Evolutionary conservation across 2,113 vertebrate species (phyloP).

Genomic region (Pygoscelis adeliae): DNA sequence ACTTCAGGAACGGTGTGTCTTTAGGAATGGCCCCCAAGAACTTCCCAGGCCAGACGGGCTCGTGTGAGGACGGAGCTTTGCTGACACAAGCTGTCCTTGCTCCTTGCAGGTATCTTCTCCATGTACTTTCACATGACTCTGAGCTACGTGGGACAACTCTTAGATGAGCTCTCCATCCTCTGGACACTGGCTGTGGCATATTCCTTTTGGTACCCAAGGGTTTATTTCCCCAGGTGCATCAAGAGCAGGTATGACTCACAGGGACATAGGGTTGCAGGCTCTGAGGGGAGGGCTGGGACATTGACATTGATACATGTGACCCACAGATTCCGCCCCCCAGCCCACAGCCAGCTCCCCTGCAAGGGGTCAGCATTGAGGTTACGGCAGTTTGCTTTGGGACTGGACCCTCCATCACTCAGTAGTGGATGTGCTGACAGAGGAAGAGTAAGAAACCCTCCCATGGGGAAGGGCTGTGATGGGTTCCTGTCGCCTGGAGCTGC

Average conservation of each 20-base stretch:
- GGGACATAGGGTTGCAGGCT: not conserved
- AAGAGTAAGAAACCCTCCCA: not conserved
- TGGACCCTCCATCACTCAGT: not conserved
- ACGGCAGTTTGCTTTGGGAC: not conserved
- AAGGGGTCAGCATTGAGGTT: not conserved
- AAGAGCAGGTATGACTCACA: constrained; percentile 81
- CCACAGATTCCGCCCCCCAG: not conserved
- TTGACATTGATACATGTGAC: not conserved
- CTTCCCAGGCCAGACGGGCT: not conserved
- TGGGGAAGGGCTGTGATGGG: not conserved
- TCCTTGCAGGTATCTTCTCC: constrained; percentile 85
- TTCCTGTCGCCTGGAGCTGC: not conserved
- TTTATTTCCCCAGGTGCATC: constrained; percentile 83
- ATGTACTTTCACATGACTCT: constrained; percentile 95
- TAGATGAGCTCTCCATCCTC: constrained; percentile 94
- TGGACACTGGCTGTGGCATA: constrained; percentile 87
- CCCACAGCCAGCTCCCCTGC: not conserved
- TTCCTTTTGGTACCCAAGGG: constrained; percentile 86
- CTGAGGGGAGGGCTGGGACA: not conserved
- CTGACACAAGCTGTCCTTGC: not conserved
- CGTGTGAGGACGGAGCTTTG: not conserved
- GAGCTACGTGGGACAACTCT: constrained; percentile 91
- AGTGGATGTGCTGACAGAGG: not conserved
- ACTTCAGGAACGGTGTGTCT: not conserved
- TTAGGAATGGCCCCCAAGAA: not conserved